Base-by-base conservation (phyloP, 2,113 vertebrate genomes). In the Odontesthes bonariensis region DNA sequence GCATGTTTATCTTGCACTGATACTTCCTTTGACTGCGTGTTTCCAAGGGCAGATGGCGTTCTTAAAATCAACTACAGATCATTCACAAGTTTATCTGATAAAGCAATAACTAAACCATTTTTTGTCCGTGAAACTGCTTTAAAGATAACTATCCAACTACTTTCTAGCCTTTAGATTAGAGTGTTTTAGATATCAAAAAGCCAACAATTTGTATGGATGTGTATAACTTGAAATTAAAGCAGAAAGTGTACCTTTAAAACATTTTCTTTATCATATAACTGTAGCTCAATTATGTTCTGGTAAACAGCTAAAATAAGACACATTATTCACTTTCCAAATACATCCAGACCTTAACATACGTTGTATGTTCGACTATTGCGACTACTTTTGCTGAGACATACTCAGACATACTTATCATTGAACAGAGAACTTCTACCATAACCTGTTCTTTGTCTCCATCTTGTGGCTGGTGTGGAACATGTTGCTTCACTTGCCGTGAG, bases 401-500 rank as follows among this genome's bases (percentile, higher is more conserved):
- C 7, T 40, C 11, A 11, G 11, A 11, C 38, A 14, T 16, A 47
- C 0, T 11, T 11, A 42, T 9, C 3, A 0, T 11, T 11, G 40
- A 42, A 42, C 12, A 12, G 9, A 49, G 4, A 19, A 17, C n/a
- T 6, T 52, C n/a, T 52, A 47, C 2, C 2, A 5, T 63, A 55
- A 79, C 19, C 5, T 42, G 32, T 8, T n/a, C 42, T 78, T 52
- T 88, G 80, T 76, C 82, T 81, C 85, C 85, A 42, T n/a, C 82
- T n/a, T 79, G 87, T 90, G 88, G 81, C 89, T 98, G 96, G 85
- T 96, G 95, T 63, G 96, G 97, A 91, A 96, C 97, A 88, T 98
- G 96, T 10, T 95, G 96, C 17, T 98, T 98, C 87, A 97, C 96
- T 54, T 98, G 97, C 87, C 94, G 95, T 72, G 96, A 98, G 87